Evolutionary conservation across 2,797 vertebrate genomes (phyloP).

Genomic region (Neosilurus hyrtlii): DNA sequence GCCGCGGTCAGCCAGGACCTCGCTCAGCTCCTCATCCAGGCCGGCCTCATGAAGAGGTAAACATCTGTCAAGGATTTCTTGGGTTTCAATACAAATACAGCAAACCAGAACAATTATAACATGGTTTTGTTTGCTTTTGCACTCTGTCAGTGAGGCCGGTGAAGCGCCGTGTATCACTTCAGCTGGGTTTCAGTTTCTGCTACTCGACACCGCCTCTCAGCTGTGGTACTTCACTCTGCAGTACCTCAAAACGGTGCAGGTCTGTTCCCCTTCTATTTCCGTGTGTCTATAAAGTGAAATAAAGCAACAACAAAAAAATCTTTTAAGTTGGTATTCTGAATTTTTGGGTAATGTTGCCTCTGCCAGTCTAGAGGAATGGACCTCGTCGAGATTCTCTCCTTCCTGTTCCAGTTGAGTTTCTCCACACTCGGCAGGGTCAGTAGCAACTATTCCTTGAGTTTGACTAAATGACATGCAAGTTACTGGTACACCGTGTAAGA

Average conservation of each 20-base stretch:
- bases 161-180: conserved; percentile 90
- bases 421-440: conserved; percentile 90
- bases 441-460: conserved; percentile 20
- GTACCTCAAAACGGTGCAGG: conserved; percentile 86
- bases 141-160: conserved; percentile 75
- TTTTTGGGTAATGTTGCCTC: not conserved
- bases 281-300: not conserved
- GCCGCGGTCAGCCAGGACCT: conserved; percentile 90
- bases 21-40: conserved; percentile 86
- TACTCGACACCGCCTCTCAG: conserved; percentile 89
- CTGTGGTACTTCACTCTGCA: conserved; percentile 94
- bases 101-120: not conserved
- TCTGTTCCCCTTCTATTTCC: conserved; percentile 29
- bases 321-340: not conserved
- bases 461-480: too few relatives aligned
- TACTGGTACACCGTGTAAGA: too few relatives aligned
- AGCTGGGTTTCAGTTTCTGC: conserved; percentile 90
- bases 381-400: conserved; percentile 90
- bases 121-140: not conserved
- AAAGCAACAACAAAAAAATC: too few relatives aligned
- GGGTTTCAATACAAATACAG: too few relatives aligned
- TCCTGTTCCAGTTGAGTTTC: conserved; percentile 93
- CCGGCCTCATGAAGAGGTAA: conserved; percentile 91
- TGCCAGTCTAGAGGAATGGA: conserved; percentile 86
- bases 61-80: not conserved